Percentiles rank a stretch among this genome's conserved stretches.
phyloP scores from a whole-genome alignment of 2,113 vertebrate species.

The Rynchops niger region DNA sequence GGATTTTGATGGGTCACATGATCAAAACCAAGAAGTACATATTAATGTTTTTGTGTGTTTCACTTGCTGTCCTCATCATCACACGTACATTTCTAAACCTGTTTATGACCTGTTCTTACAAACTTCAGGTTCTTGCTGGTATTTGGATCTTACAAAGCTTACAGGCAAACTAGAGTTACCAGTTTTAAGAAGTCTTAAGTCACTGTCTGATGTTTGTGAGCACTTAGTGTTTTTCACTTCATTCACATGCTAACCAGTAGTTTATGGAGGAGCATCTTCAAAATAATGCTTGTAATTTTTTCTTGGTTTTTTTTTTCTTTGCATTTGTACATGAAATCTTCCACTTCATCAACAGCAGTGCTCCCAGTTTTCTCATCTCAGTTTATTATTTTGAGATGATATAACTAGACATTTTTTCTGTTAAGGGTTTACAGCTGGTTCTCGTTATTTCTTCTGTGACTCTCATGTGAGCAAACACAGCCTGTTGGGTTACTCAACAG shows the following conservation, averaged over 20 bases:
- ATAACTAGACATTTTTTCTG: not conserved
- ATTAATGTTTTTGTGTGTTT: not conserved
- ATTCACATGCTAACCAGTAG: not conserved
- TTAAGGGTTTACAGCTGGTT: not conserved
- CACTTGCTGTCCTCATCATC: not conserved
- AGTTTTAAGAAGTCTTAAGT: not conserved
- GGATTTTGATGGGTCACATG: not conserved
- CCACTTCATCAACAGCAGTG: not conserved
- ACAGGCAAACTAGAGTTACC: not conserved
- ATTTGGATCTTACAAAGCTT: not conserved
- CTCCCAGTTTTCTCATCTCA: not conserved
- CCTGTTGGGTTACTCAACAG: not conserved
- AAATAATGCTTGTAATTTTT: not conserved
- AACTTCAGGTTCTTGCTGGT: not conserved
- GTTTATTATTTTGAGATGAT: not conserved
- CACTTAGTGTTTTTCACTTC: not conserved
- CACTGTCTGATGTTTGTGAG: not conserved
- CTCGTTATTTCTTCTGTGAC: conserved; percentile 3
- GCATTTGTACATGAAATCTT: not conserved
- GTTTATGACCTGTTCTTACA: not conserved
- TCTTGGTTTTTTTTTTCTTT: not conserved
- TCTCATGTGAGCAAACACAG: not conserved
- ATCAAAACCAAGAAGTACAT: not conserved
- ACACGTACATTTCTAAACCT: not conserved
- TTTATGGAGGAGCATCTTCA: not conserved